Evolutionary conservation across 2,888 invertebrate species (phyloP), one percentile per base, ranked within the genome.

Genomic region (Papilio elwesi): DNA sequence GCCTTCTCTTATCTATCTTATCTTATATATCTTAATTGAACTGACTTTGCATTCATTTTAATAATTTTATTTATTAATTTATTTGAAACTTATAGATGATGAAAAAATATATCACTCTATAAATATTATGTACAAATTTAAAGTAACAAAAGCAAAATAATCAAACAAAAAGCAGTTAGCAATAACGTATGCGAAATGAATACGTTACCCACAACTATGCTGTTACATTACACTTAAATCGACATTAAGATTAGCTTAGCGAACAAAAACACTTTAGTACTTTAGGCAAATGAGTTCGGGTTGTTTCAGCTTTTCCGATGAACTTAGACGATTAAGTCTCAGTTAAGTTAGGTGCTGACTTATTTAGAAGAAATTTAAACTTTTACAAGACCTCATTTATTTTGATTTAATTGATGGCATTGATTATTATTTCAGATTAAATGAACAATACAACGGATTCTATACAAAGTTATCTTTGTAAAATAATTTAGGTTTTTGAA

Each of bases 301-400:
- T 67, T 55, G 47, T 67, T 67, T 38, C 55, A 67, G 67, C 47
- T 53, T 55, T 52, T 55, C 53, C 67, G 52, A 67, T 53, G 47
- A 47, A 67, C 52, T 43, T 67, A 55, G 52, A 38, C 67, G 52
- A 53, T 74, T 59, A 73, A 73, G 71, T 71, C 26, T 65, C n/a
- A 65, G 51, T 64, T 64, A 64, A 64, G 48, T 65, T 49, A 65
- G 51, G 16, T 65, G 65, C 51, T 6, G 49, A 65, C 36, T 65
- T 65, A 65, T 51, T 65, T 65, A 65, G 65, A 65, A 51, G 65
- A 64, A 64, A 64, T n/a, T 49, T 36, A 26, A 65, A 65, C 36
- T 65, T 51, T 65, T 13, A 65, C n/a, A 51, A 13, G 49, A 36
- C 26, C 13, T 51, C 55, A n/a, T 43, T 43, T 43, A 43, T 62